Evolutionary conservation across 2,113 vertebrate species (phyloP).

Genomic region (Lophura nycthemera): DNA sequence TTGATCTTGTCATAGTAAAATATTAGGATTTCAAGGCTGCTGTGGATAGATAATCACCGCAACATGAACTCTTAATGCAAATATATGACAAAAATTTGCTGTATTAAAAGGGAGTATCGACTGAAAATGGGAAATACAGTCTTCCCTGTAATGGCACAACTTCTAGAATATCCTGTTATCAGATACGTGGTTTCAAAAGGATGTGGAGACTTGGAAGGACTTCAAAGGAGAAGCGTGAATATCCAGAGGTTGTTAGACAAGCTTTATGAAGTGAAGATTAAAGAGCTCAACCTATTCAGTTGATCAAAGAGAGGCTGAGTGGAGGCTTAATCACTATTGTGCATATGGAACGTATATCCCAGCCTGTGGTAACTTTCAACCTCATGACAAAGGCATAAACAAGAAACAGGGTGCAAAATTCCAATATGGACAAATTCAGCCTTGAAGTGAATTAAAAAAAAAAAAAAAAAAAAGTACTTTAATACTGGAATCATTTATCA

Average conservation of each 20-base stretch:
- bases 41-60: neutral
- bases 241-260: neutral
- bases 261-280: conserved; percentile 15
- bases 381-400: neutral
- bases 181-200: conserved; percentile 12
- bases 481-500: conserved; percentile 14
- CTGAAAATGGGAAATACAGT: neutral
- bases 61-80: neutral
- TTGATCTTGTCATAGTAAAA: neutral
- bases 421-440: neutral
- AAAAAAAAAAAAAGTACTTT: neutral
- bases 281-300: neutral
- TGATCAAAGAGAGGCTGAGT: conserved; percentile 1
- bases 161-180: neutral
- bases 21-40: neutral
- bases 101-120: neutral
- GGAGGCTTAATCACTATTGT: neutral
- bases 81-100: neutral
- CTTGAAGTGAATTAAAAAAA: neutral
- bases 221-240: neutral
- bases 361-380: neutral
- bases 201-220: neutral
- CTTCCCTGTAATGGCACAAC: neutral
- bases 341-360: neutral
- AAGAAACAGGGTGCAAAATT: neutral